phyloP scores from a whole-genome alignment of 2,797 vertebrate genomes.

The Scomberomorus guttatus region DNA sequence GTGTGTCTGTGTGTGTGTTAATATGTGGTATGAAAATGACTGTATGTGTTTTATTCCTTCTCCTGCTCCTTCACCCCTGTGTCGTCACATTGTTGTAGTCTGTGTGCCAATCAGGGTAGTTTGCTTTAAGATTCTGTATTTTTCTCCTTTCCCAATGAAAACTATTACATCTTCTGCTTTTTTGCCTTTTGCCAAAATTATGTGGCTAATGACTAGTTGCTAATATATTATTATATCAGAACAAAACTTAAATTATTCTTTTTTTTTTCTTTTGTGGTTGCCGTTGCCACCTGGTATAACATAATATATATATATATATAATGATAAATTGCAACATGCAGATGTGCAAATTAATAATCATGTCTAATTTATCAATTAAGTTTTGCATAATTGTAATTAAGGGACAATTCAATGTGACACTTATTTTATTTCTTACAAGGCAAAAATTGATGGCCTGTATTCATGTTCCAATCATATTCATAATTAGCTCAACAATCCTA shows the following conservation, averaged over 20 bases:
- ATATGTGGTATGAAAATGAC: constrained; percentile 32
- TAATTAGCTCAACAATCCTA: not conserved
- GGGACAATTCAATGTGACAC: not conserved
- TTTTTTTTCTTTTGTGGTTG: not conserved
- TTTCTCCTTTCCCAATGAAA: constrained; percentile 4
- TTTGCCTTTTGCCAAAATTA: constrained; percentile 9
- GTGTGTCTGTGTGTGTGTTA: constrained; percentile 13
- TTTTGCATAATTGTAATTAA: not conserved
- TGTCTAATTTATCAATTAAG: not conserved
- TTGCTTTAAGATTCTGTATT: too few species aligned
- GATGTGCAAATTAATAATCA: not conserved
- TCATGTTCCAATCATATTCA: not conserved
- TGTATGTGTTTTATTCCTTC: constrained; percentile 22
- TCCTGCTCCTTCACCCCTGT: constrained; percentile 32
- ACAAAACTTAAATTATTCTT: not conserved
- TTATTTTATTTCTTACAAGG: constrained; percentile 1
- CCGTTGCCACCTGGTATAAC: too few species aligned
- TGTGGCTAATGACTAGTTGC: not conserved
- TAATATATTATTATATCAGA: too few species aligned
- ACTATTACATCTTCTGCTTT: constrained; percentile 24
- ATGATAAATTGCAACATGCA: not conserved
- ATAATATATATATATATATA: too few species aligned
- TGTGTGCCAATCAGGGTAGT: too few species aligned
- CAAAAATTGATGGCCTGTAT: not conserved
- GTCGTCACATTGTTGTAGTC: constrained; percentile 8